Evolutionary conservation across 35 echinoderm and acorn worm genomes (phyloP).

Genomic region (Hemicentrotus pulcherrimus): DNA sequence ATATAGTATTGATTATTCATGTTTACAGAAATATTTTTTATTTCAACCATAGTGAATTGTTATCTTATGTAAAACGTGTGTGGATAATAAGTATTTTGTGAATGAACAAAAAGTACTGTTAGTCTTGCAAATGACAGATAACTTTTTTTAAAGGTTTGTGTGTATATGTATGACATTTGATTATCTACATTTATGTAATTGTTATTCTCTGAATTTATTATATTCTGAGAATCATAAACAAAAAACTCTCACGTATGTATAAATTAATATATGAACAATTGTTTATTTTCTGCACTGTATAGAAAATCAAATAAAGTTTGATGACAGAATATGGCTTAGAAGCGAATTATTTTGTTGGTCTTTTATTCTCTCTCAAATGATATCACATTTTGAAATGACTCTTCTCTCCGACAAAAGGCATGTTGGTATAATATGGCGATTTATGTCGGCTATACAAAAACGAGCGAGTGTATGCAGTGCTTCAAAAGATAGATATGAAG

Average conservation of each 20-base stretch:
- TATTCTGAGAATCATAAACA: background rate
- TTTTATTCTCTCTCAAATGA: background rate
- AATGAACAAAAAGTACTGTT: too few relatives aligned
- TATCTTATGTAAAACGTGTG: too few relatives aligned
- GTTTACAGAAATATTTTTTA: too few relatives aligned
- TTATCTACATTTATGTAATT: background rate
- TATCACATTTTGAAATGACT: too few relatives aligned
- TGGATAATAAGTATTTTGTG: too few relatives aligned
- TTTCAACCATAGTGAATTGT: too few relatives aligned
- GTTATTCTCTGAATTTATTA: background rate
- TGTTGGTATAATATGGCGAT: too few relatives aligned
- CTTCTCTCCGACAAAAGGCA: too few relatives aligned
- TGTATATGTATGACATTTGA: background rate
- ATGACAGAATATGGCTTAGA: background rate
- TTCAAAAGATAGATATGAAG: too few relatives aligned
- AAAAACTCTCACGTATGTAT: background rate
- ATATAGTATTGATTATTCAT: too few relatives aligned
- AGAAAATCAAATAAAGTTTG: background rate
- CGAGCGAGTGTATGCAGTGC: too few relatives aligned
- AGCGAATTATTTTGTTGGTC: background rate
- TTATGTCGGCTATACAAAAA: too few relatives aligned
- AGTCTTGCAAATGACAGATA: background rate
- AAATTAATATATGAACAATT: background rate
- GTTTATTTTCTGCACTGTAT: conserved; percentile 18
- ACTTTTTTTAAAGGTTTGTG: background rate